Conservation (phyloP, 2,888 invertebrate genomes). For the Abrostola triplasia region DNA sequence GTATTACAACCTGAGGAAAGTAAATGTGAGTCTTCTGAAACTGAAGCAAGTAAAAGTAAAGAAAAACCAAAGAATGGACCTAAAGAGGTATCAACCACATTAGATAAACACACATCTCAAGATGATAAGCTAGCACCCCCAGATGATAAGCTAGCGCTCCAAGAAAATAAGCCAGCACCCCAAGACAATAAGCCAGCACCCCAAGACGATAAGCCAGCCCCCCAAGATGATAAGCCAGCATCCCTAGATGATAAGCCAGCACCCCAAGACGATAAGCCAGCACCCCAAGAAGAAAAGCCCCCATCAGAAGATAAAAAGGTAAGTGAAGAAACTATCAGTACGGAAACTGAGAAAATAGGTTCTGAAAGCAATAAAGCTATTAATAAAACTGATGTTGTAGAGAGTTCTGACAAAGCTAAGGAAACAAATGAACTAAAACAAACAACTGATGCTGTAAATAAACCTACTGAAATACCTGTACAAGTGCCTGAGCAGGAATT, state of each 20-base stretch:
- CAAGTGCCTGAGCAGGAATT: constrained; percentile 41
- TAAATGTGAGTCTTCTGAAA: constrained; percentile 73
- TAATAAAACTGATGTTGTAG: constrained; percentile 84
- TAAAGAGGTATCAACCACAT: constrained; percentile 5
- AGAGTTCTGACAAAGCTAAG: constrained; percentile 63
- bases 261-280: constrained; percentile 54
- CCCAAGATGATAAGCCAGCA: too few relatives aligned
- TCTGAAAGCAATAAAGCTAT: constrained; percentile 66
- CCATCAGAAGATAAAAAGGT: constrained; percentile 69
- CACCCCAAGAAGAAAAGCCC: constrained; percentile 57
- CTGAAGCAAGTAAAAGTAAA: constrained; percentile 66
- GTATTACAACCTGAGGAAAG: constrained; percentile 79
- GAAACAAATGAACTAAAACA: constrained; percentile 57
- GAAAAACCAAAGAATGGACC: constrained; percentile 54
- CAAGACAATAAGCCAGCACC: too few relatives aligned
- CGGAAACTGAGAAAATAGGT: constrained; percentile 67
- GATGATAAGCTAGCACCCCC: too few relatives aligned
- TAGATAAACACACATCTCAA: too few relatives aligned
- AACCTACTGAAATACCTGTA: constrained; percentile 40
- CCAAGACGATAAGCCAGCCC: too few relatives aligned
- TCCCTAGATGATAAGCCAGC: constrained; percentile 50
- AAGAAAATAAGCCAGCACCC: too few relatives aligned
- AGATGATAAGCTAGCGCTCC: too few relatives aligned
- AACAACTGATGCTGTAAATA: constrained; percentile 58
- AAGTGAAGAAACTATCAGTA: constrained; percentile 77